Evolutionary conservation across 2,797 vertebrate species (phyloP), one percentile per base, ranked within the genome.

Genomic region (Chloroceryle amazona): DNA sequence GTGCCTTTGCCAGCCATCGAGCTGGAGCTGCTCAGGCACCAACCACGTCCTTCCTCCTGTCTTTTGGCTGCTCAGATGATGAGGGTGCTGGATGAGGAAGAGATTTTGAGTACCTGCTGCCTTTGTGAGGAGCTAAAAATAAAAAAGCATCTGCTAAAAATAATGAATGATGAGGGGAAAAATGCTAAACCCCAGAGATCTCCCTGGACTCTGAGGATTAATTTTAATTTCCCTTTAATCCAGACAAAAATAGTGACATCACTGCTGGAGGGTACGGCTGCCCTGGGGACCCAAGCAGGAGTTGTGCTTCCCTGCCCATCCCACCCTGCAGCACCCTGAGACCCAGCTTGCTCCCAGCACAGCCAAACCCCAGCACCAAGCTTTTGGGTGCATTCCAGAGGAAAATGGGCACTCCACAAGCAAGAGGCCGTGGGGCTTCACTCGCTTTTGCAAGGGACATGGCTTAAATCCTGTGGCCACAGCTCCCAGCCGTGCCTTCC

Each of bases 221-320:
- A 92, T 85, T 95, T 84, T 60, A 37, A 80, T 90, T 94, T 96
- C 91, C 55, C 28, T 90, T 84, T 93, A 90, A 95, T 92, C 95
- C 0, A 1, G 61, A 58, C 61, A 55, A 58, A 55, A 93, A 39
- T 37, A 25, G 20, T 10, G 29, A 42, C 1, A 2, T 42, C 14
- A 0, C 15, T 1, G 14, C 89, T 13, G 42, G 26, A 7, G 14
- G 60, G 58, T 21, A 23, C 0, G 0, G 84, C 86, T 79, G 83
- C n/a, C 58, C 54, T 1, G 1, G 73, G 65, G 52, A 28, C 31
- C 4, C 8, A 9, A 11, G 57, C 37, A 31, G 79, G 17, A 60
- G 20, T 4, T 47, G 61, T 39, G 78, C 33, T 57, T 28, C 55
- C 82, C 60, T 37, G 42, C 52, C 39, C 66, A 9, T 37, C 58